These are phyloP conservation scores for Melinaea menophilus DNA, from an alignment of 2,888 invertebrate species.

Conservation along the genomic window DNA sequence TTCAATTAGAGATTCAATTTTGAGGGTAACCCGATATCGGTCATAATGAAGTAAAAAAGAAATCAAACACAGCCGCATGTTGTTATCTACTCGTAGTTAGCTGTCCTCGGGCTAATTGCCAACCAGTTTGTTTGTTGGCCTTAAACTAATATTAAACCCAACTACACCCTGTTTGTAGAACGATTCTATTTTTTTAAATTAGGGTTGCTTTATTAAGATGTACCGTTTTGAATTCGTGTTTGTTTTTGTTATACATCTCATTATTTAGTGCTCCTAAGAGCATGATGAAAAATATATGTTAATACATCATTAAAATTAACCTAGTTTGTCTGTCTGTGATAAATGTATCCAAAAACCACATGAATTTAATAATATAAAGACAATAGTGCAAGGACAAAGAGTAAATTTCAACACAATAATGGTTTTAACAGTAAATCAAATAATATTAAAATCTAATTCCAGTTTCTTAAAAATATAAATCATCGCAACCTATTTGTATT, in stretches of 20 bases:
- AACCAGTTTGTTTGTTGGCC: slow-evolving; percentile 49
- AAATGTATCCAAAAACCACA: too few species aligned
- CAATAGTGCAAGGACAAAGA: too few species aligned
- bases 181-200: slow-evolving; percentile 54
- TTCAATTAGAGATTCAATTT: neutral
- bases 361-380: too few species aligned
- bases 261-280: too few species aligned
- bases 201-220: slow-evolving; percentile 11
- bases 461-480: too few species aligned
- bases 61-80: slow-evolving; percentile 42
- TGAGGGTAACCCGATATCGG: slow-evolving; percentile 1
- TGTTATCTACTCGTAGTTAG: slow-evolving; percentile 42
- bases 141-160: slow-evolving; percentile 48
- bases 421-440: too few species aligned
- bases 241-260: neutral
- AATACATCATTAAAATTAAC: too few species aligned
- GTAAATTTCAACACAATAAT: too few species aligned
- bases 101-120: slow-evolving; percentile 66
- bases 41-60: slow-evolving; percentile 13
- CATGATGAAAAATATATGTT: too few species aligned
- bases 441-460: too few species aligned
- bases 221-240: neutral
- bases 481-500: too few species aligned
- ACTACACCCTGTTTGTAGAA: slow-evolving; percentile 44
- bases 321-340: too few species aligned